Percentiles rank a stretch among this genome's conserved stretches.
Evolutionary conservation across 2,113 vertebrate species (phyloP).

Genomic region (Danio rerio): DNA sequence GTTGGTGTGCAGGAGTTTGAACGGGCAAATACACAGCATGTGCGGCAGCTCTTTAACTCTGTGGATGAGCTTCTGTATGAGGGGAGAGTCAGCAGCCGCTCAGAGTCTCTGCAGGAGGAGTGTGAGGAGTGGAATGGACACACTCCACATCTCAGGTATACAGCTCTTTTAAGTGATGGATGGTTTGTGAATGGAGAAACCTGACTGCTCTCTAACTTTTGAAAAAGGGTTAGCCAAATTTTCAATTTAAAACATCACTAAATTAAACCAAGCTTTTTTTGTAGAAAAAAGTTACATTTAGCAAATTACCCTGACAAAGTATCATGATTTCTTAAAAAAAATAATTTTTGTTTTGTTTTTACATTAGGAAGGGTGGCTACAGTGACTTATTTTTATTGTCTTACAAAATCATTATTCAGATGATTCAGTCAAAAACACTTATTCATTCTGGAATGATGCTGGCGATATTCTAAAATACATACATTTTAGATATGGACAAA

Average conservation of each 20-base stretch:
- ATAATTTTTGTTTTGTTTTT: not conserved
- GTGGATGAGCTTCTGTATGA: conserved; percentile 87
- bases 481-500: no score
- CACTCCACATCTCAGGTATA: conserved; percentile 83
- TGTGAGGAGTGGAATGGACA: conserved; percentile 80
- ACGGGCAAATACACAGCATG: conserved; percentile 77
- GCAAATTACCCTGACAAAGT: not conserved
- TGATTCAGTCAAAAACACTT: no score
- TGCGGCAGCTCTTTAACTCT: conserved; percentile 81
- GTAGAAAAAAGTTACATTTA: not conserved
- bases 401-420: no score
- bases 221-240: not conserved
- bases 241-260: not conserved
- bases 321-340: not conserved
- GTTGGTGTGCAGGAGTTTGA: conserved; percentile 81
- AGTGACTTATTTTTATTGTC: no score
- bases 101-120: conserved; percentile 75
- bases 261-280: no score
- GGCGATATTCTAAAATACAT: no score
- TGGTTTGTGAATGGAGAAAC: not conserved
- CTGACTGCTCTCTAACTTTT: not conserved
- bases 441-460: no score
- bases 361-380: not conserved
- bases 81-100: conserved; percentile 76
- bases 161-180: not conserved